A percentile compares a stretch with the other conserved stretches of the same genome.
Conservation (phyloP, 2,113 vertebrate species). For the Neodon shergylaensis region DNA sequence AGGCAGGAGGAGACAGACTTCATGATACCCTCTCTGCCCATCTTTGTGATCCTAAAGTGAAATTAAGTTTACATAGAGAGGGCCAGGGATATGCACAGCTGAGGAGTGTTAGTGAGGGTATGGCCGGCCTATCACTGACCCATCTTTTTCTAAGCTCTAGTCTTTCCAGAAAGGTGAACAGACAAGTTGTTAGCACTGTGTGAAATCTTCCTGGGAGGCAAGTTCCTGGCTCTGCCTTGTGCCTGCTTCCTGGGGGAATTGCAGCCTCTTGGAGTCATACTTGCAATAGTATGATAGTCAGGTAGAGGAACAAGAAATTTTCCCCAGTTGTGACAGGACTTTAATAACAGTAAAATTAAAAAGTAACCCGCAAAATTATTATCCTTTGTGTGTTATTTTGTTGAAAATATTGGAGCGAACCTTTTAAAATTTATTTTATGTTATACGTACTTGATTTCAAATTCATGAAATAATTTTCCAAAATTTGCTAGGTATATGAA, state of each 20-base stretch:
- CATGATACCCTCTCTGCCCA: too few relatives aligned
- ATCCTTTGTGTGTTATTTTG: not conserved
- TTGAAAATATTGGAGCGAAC: not conserved
- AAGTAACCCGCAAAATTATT: not conserved
- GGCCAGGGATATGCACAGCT: not conserved
- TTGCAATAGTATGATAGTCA: not conserved
- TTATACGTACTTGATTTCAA: not conserved
- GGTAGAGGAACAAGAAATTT: not conserved
- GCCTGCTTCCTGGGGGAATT: not conserved
- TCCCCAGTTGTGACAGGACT: not conserved
- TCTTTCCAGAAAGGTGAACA: not conserved
- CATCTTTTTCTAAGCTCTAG: not conserved
- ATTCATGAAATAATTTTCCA: not conserved
- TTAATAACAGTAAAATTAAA: not conserved
- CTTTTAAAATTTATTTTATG: not conserved
- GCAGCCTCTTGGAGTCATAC: not conserved
- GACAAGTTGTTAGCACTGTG: not conserved
- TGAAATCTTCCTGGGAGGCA: not conserved
- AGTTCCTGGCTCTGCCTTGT: not conserved
- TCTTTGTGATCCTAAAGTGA: not conserved
- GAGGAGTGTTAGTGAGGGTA: not conserved
- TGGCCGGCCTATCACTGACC: not conserved
- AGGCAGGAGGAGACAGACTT: not conserved
- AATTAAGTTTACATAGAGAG: not conserved
- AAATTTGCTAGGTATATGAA: not conserved